Evolutionary conservation across 2,888 invertebrate genomes (phyloP).

Genomic region (Cephus sareptanus): DNA sequence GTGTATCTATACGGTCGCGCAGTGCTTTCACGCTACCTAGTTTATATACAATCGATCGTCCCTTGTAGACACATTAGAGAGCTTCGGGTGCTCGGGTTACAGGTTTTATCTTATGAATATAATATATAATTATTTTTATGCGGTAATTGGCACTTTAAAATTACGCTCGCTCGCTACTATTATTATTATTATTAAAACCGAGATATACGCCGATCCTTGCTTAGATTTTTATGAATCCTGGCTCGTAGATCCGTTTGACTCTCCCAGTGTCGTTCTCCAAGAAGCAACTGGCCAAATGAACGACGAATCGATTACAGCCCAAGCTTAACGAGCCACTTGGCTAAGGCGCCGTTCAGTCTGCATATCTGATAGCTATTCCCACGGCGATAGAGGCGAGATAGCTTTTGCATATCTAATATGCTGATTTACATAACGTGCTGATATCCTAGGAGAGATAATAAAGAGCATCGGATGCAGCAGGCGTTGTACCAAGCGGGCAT

Average conservation of each 20-base stretch:
- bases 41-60: neutral
- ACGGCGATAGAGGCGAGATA: conserved; percentile 11
- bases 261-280: neutral
- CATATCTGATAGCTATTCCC: conserved; percentile 7
- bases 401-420: conserved; percentile 26
- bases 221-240: neutral
- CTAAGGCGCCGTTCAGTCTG: conserved; percentile 26
- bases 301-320: conserved; percentile 27
- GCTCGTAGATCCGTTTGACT: neutral
- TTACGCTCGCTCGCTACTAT: neutral
- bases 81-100: neutral
- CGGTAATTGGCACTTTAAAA: neutral
- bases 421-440: conserved; percentile 16
- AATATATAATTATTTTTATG: neutral
- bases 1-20: neutral
- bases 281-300: neutral
- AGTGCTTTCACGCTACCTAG: neutral
- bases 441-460: neutral
- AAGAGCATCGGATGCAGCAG: neutral
- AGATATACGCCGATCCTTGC: neutral
- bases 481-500: neutral
- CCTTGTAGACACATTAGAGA: neutral
- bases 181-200: no score
- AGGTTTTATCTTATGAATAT: neutral
- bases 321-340: conserved; percentile 31